Conservation (phyloP, 1,140 invertebrate species). For the Tigriopus japonicus region DNA sequence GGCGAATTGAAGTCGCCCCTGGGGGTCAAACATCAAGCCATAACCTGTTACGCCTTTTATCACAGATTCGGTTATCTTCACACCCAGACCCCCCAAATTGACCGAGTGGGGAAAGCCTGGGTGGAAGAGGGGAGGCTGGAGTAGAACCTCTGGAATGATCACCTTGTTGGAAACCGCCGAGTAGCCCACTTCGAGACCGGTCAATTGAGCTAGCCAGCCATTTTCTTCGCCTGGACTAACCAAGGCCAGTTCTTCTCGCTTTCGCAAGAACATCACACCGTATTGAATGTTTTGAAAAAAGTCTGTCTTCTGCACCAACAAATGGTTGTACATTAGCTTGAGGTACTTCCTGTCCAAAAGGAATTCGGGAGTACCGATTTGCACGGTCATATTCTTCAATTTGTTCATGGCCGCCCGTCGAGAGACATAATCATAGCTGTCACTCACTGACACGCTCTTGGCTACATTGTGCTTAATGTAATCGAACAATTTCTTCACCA, state of each 20-base stretch:
- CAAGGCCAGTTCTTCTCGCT: constrained; percentile 4
- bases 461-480: constrained; percentile 8
- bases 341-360: constrained; percentile 25
- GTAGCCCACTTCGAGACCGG: background rate
- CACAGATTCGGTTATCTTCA: constrained; percentile 10
- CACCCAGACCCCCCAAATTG: constrained; percentile 6
- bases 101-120: constrained; percentile 5
- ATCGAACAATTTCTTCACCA: constrained; percentile 4
- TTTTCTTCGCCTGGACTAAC: background rate
- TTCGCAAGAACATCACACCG: constrained; percentile 20
- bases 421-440: constrained; percentile 3
- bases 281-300: constrained; percentile 30
- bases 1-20: background rate
- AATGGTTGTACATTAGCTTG: constrained; percentile 27
- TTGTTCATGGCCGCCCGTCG: constrained; percentile 18
- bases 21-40: constrained; percentile 4
- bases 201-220: constrained; percentile 3
- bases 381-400: constrained; percentile 28
- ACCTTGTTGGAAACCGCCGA: constrained; percentile 20
- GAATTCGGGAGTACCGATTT: constrained; percentile 32
- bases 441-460: background rate
- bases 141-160: constrained; percentile 27
- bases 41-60: constrained; percentile 5
- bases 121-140: constrained; percentile 18
- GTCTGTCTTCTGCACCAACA: constrained; percentile 31